Base-by-base conservation (phyloP, 2,888 invertebrate species). In the Campaea margaritaria region DNA sequence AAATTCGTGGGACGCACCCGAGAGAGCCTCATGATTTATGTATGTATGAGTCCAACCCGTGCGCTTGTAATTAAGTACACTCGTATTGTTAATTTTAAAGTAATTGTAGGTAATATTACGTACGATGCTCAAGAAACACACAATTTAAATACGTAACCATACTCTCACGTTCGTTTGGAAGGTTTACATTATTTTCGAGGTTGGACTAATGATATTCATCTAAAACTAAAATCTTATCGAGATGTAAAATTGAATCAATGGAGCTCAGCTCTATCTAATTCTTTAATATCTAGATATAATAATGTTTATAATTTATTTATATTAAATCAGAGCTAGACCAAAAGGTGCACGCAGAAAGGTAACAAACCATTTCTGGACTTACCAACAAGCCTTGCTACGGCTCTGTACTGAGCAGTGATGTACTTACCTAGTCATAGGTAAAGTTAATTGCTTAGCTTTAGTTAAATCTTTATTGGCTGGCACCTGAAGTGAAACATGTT, bases 11-110 rank as follows among this genome's bases (percentile, higher is more conserved):
- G 68, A 65, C 73, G 70, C 79, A 79, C 83, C 83, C 80, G 68
- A 74, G 65, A 76, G 79, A 79, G 79, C 81, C 82, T 80, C 81
- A 72, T 73, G 73, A 67, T 73, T 69, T 68, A 74, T 74, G 68
- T 72, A 70, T 67, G 71, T 72, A 69, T 69, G 69, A 70, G 67
- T 72, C 73, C 77, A 72, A 75, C 72, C 67, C 70, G 75, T 70
- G 72, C 69, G 73, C 68, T 67, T 47, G 42, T 49, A 52, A 34
- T 48, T 65, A 65, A 64, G 63, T 68, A 64, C 67, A 64, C 69
- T 70, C 70, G 68, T 69, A 67, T 73, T 64, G 67, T 70, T 64
- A 65, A 61, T 67, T 72, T 70, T 63, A 60, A 68, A 66, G 58
- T 52, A 64, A 62, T 62, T 65, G 31, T 31, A 31, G 64, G 58